These are phyloP conservation scores for Euplexia lucipara DNA, from an alignment of 2,888 invertebrate genomes.

Conservation along the genomic window DNA sequence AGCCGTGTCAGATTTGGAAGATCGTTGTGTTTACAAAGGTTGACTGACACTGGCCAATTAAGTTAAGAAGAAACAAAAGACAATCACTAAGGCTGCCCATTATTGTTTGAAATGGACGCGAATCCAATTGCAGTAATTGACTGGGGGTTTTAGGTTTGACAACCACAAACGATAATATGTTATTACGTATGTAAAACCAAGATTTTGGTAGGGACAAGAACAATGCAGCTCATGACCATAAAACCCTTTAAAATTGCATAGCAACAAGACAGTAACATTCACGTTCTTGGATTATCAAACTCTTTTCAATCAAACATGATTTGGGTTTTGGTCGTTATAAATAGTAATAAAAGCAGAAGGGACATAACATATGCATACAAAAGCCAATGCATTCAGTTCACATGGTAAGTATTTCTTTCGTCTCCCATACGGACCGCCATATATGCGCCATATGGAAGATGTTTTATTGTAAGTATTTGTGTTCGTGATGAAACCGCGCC, in stretches of 20 bases:
- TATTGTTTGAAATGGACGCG: constrained; percentile 17
- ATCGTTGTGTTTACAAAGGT: constrained; percentile 4
- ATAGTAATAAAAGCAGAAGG: constrained; percentile 15
- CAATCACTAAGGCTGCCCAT: not conserved
- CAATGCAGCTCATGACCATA: constrained; percentile 37
- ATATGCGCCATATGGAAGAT: constrained; percentile 70
- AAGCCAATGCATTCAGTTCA: constrained; percentile 41
- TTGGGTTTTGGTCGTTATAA: constrained; percentile 7
- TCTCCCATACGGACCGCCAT: constrained; percentile 55
- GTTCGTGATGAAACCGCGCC: constrained; percentile 84
- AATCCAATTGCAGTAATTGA: constrained; percentile 39
- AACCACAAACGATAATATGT: constrained; percentile 20
- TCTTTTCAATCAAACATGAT: constrained; percentile 11
- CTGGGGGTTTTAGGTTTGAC: not conserved
- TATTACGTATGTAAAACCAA: constrained; percentile 34
- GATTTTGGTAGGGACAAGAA: constrained; percentile 30
- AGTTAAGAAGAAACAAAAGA: constrained; percentile 30
- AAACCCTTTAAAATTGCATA: constrained; percentile 24
- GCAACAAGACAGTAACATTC: constrained; percentile 1
- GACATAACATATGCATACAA: constrained; percentile 36
- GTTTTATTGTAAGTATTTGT: constrained; percentile 80
- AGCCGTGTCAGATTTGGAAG: not conserved
- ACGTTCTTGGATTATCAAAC: constrained; percentile 27
- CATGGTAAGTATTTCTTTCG: constrained; percentile 41
- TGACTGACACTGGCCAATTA: constrained; percentile 21